Percentiles rank a stretch among this genome's conserved stretches.
Evolutionary conservation across 2,888 invertebrate genomes (phyloP).

Genomic region (Clanis bilineata): DNA sequence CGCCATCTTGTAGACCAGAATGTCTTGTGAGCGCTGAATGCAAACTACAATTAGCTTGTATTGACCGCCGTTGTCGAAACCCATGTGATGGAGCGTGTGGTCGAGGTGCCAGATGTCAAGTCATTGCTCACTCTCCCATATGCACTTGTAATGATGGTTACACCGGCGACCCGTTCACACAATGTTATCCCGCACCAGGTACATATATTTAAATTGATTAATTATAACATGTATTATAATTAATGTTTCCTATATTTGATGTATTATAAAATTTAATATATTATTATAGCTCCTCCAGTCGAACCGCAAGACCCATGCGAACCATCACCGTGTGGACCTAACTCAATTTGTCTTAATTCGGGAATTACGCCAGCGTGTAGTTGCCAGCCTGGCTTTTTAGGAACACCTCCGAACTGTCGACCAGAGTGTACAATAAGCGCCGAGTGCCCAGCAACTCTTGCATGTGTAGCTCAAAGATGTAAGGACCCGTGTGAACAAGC

Average conservation of each 20-base stretch:
- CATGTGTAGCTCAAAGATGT: conserved; percentile 85
- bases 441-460: conserved; percentile 85
- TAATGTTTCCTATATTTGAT: not conserved
- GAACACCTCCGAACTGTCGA: conserved; percentile 85
- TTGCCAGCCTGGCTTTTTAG: conserved; percentile 84
- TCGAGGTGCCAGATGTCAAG: conserved; percentile 86
- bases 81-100: conserved; percentile 90
- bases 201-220: conserved; percentile 23
- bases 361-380: conserved; percentile 84
- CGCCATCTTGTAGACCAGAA: conserved; percentile 89
- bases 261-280: not conserved
- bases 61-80: conserved; percentile 87
- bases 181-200: conserved; percentile 84
- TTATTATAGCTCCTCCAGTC: conserved; percentile 45
- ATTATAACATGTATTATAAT: not conserved
- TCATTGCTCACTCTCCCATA: conserved; percentile 88
- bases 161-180: conserved; percentile 87
- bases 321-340: conserved; percentile 86
- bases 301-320: conserved; percentile 81
- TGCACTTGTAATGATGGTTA: conserved; percentile 86
- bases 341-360: conserved; percentile 84
- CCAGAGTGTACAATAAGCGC: conserved; percentile 86
- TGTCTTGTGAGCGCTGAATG: conserved; percentile 89
- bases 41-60: conserved; percentile 85
- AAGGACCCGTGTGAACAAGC: conserved; percentile 86